phyloP scores from a whole-genome alignment of 1,140 invertebrate genomes.

The Yoshiicerus persimilis region DNA sequence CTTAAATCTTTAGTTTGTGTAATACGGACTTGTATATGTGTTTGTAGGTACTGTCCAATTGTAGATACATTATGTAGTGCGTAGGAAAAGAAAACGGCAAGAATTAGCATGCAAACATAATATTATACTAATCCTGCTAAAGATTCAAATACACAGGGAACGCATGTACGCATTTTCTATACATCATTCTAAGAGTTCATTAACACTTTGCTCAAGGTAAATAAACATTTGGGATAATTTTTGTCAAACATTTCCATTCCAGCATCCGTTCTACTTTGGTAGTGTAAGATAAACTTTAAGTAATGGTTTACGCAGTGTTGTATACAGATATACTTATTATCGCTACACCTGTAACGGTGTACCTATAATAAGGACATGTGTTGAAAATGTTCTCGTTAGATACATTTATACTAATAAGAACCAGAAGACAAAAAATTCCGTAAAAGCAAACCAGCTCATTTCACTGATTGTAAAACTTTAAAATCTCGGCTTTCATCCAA shows the following conservation, averaged over 20 bases:
- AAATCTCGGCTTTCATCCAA: background rate
- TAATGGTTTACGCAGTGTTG: background rate
- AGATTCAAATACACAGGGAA: background rate
- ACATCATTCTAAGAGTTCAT: slow-evolving; percentile 28
- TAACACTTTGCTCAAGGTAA: slow-evolving; percentile 35
- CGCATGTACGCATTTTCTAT: background rate
- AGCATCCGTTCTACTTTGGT: background rate
- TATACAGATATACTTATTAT: too few relatives aligned
- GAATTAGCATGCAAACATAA: background rate
- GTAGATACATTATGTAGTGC: background rate
- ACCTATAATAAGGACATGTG: background rate
- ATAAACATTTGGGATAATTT: slow-evolving; percentile 26
- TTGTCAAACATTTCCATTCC: background rate
- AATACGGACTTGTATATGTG: background rate
- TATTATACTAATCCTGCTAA: background rate
- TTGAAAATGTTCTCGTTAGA: background rate
- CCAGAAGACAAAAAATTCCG: background rate
- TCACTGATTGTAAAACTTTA: background rate
- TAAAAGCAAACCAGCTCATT: background rate
- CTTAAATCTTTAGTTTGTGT: too few relatives aligned
- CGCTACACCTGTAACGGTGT: background rate
- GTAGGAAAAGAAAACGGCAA: background rate
- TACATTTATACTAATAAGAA: background rate
- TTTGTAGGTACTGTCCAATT: background rate
- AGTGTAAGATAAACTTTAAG: background rate